phyloP scores from a whole-genome alignment of 30 jellyfish, hydroid and myxozoan species.

The Aurelia sp. region DNA sequence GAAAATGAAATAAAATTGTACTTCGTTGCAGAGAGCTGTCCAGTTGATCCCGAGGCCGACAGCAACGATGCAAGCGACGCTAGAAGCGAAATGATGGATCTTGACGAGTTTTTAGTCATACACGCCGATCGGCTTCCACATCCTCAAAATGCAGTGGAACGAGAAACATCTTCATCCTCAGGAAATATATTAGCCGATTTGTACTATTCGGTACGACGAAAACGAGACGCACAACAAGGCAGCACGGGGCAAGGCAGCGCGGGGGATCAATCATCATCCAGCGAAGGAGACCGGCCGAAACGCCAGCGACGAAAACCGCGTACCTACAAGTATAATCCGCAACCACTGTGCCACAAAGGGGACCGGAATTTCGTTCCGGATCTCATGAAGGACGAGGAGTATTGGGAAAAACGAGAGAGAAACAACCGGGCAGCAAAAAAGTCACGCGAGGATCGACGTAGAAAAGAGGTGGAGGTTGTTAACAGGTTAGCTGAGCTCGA shows the following conservation, averaged over 20 bases:
- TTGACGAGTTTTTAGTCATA: slow-evolving; percentile 35
- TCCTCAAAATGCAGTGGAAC: neutral
- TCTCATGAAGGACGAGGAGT: slow-evolving; percentile 72
- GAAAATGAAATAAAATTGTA: too few relatives aligned
- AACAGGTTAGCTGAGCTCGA: slow-evolving; percentile 63
- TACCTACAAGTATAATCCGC: slow-evolving; percentile 87
- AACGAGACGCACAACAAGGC: slow-evolving; percentile 14
- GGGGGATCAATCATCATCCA: slow-evolving; percentile 9
- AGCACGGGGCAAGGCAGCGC: slow-evolving; percentile 25
- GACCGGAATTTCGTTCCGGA: slow-evolving; percentile 85
- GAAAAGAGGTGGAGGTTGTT: slow-evolving; percentile 86
- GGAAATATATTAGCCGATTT: slow-evolving; percentile 41
- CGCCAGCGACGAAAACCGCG: slow-evolving; percentile 78
- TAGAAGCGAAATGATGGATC: slow-evolving; percentile 36
- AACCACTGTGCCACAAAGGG: slow-evolving; percentile 86
- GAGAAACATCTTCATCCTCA: neutral
- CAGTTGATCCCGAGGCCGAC: neutral
- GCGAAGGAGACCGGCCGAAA: neutral
- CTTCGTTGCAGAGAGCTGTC: too few relatives aligned
- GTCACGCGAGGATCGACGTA: slow-evolving; percentile 93
- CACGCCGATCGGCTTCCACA: slow-evolving; percentile 13
- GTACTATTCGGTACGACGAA: slow-evolving; percentile 12
- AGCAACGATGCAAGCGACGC: slow-evolving; percentile 25
- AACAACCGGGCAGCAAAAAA: slow-evolving; percentile 92
- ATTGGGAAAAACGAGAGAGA: slow-evolving; percentile 93